These are phyloP conservation scores for Hemibagrus guttatus DNA, from an alignment of 2,797 vertebrate species.

Conservation along the genomic window DNA sequence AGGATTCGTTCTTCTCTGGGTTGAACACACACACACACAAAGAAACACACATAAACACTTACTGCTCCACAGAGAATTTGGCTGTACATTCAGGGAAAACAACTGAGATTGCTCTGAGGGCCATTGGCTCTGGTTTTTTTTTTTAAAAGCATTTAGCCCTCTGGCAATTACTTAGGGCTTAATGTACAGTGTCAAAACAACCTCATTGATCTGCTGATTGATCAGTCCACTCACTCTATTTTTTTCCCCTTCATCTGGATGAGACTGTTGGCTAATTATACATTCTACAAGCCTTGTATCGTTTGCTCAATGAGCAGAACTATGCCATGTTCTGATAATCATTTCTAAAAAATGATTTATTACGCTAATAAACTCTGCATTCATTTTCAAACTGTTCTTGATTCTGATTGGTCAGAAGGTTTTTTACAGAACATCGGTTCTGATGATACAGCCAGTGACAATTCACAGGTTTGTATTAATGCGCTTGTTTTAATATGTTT, in stretches of 20 bases:
- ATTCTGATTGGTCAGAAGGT: background rate
- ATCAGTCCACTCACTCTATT: conserved; percentile 86
- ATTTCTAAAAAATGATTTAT: background rate
- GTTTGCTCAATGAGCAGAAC: background rate
- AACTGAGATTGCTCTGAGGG: conserved; percentile 33
- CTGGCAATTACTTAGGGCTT: conserved; percentile 92
- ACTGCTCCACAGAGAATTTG: conserved; percentile 41
- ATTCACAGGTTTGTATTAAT: background rate
- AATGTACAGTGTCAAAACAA: conserved; percentile 93
- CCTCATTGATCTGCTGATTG: conserved; percentile 83
- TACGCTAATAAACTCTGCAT: background rate
- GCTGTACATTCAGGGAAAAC: conserved; percentile 37
- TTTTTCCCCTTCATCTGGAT: conserved; percentile 5
- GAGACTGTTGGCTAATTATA: conserved; percentile 14
- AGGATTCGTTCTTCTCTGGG: background rate
- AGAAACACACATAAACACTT: background rate
- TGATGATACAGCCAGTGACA: background rate
- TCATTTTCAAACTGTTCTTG: background rate
- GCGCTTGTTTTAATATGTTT: background rate
- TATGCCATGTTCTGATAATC: background rate
- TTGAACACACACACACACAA: conserved; percentile 9
- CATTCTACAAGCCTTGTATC: background rate
- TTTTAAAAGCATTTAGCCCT: conserved; percentile 92
- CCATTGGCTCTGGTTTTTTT: conserved; percentile 64
- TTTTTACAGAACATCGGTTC: background rate